Base-by-base conservation (phyloP, 2,113 vertebrate species). In the Aleadryas rufinucha region DNA sequence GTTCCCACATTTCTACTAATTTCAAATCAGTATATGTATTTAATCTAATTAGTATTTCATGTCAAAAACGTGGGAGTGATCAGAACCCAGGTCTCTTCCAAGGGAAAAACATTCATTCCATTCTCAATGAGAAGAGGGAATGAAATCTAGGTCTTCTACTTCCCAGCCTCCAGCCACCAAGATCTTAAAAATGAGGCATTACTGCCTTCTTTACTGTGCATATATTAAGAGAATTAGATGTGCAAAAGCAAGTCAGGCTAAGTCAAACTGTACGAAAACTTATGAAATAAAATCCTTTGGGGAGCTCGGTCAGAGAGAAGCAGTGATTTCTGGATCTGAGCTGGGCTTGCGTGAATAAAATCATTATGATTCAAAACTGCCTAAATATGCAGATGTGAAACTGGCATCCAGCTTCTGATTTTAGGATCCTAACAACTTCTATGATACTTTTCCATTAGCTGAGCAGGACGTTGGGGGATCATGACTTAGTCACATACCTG, bases 161-260 rank as follows among this genome's bases (percentile, higher is more conserved):
- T 96, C 30, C 54, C 69, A 96, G 96, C 81, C 90, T 94, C 77
- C 8, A 9, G 87, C 84, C 87, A 89, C 56, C 13, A 64, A 86
- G 53, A 92, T 93, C 45, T 94, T 71, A 83, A 94, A 96, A 93
- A 88, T 59, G 39, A 69, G 54, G 33, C 6, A 10, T 54, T 74
- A 23, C 33, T 88, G 23, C 66, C 54, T 41, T 71, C 74, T 83
- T 82, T 90, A 59, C 63, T 80, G 44, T 57, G 82, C 59, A 93
- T 88, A 80, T 37, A 94, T 90, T 95, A 92, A 92, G 63, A 80
- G 66, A 94, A 82, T 89, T 47, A 89, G 49, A 87, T 65, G 59
- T 76, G 41, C 41, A 76, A 85, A 94, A 93, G 54, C 53, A 85
- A 91, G 70, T 54, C 49, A 84, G 41, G 18, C 27, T 78, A 87